Conservation (phyloP, 1,140 invertebrate species). For the Augochlora pura region DNA sequence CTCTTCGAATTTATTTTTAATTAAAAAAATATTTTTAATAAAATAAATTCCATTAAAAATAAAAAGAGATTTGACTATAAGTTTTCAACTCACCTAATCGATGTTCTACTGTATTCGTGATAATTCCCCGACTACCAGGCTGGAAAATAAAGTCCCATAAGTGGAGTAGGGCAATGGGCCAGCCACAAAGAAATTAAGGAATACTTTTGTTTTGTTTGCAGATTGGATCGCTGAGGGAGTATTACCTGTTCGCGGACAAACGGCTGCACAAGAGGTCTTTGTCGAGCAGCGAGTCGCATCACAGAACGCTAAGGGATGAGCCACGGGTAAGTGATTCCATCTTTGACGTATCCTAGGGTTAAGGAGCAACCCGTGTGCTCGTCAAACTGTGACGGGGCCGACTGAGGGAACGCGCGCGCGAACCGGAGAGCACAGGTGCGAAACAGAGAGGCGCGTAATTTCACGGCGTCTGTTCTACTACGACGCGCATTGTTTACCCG, state of each 20-base stretch:
- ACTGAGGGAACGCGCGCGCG: too few relatives aligned
- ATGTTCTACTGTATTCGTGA: background rate
- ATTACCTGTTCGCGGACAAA: constrained; percentile 91
- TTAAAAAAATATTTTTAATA: too few relatives aligned
- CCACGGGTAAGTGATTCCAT: constrained; percentile 84
- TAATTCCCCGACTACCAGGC: background rate
- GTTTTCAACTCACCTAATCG: too few relatives aligned
- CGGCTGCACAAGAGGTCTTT: constrained; percentile 90
- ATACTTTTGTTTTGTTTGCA: constrained; percentile 78
- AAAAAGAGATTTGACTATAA: too few relatives aligned
- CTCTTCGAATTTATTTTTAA: too few relatives aligned
- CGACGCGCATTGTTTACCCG: constrained; percentile 21
- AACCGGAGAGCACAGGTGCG: constrained; percentile 9
- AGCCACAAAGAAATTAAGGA: constrained; percentile 11
- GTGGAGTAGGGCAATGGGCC: background rate
- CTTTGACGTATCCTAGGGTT: background rate
- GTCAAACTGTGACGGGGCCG: background rate
- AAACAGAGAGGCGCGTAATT: constrained; percentile 22
- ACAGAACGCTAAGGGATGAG: constrained; percentile 86
- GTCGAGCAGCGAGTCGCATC: constrained; percentile 86
- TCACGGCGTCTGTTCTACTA: constrained; percentile 7
- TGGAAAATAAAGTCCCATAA: background rate
- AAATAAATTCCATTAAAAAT: too few relatives aligned
- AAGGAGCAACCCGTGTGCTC: background rate
- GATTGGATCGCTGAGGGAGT: constrained; percentile 91